These are phyloP conservation scores for Drosophila stalkeri DNA, from an alignment of 2,888 invertebrate genomes.

Conservation along the genomic window DNA sequence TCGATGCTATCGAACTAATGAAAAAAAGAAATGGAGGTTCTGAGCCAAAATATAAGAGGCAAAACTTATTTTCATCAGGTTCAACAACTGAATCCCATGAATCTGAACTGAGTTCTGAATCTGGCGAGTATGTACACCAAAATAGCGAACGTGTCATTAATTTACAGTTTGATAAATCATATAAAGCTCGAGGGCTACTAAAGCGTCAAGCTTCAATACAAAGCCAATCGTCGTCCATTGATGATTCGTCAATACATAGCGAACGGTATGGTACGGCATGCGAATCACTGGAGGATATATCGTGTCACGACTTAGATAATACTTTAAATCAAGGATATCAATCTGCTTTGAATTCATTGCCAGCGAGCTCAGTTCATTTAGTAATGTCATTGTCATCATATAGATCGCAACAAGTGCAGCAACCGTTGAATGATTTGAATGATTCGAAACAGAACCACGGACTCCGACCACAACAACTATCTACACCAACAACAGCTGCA, in stretches of 20 bases:
- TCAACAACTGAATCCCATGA: slow-evolving; percentile 1
- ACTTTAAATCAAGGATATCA: not conserved
- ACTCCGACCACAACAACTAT: not conserved
- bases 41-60: not conserved
- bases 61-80: not conserved
- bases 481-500: not conserved
- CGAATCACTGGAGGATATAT: slow-evolving; percentile 13
- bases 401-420: slow-evolving; percentile 22
- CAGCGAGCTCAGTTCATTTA: slow-evolving; percentile 14
- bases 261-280: slow-evolving; percentile 42
- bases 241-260: slow-evolving; percentile 8
- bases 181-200: not conserved
- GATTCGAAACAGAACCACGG: not conserved
- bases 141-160: not conserved
- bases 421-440: slow-evolving; percentile 10
- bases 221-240: slow-evolving; percentile 18
- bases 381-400: slow-evolving; percentile 46
- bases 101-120: not conserved
- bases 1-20: not conserved
- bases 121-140: not conserved
- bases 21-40: not conserved
- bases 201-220: slow-evolving; percentile 20
- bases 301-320: not conserved
- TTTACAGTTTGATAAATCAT: not conserved
- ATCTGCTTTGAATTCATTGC: not conserved